phyloP scores from a whole-genome alignment of 92 coral and sea anemone species.

The Isaurus tuberculatus region DNA sequence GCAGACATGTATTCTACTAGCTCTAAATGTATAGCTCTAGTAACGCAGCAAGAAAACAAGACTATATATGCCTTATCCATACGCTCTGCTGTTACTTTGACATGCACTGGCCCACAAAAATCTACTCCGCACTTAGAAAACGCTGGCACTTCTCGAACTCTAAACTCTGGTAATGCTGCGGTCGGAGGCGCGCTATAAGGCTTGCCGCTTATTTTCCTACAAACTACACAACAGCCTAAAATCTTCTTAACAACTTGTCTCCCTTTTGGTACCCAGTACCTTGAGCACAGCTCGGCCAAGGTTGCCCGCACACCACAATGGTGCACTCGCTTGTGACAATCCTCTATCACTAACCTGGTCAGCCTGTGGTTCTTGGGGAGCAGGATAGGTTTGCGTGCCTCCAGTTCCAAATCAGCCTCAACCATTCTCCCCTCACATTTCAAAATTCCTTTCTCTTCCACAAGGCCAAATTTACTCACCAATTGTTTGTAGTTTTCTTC shows the following conservation, averaged over 20 bases:
- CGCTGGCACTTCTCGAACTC: conserved; percentile 42
- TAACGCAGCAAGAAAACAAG: conserved; percentile 54
- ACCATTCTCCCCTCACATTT: conserved; percentile 41
- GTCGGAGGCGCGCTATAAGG: conserved; percentile 40
- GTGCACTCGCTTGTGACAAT: conserved; percentile 39
- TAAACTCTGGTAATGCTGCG: conserved; percentile 51
- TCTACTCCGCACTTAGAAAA: conserved; percentile 21
- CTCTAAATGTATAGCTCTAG: conserved; percentile 53
- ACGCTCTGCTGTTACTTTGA: background rate
- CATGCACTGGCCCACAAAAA: conserved; percentile 42
- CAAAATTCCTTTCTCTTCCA: conserved; percentile 40
- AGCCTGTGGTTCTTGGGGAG: conserved; percentile 46
- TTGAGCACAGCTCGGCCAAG: conserved; percentile 25
- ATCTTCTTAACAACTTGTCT: conserved; percentile 43
- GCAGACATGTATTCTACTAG: conserved; percentile 50
- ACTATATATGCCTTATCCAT: conserved; percentile 35
- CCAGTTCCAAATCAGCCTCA: conserved; percentile 35
- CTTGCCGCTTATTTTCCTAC: conserved; percentile 40
- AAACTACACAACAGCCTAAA: conserved; percentile 45
- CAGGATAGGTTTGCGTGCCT: conserved; percentile 26
- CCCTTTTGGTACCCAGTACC: conserved; percentile 57
- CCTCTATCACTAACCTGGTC: conserved; percentile 21
- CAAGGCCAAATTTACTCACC: conserved; percentile 29
- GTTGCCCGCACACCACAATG: conserved; percentile 56
- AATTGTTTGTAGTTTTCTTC: conserved; percentile 28